A percentile compares a stretch with the other conserved stretches of the same genome.
These are phyloP conservation scores for Trachymyrmex septentrionalis DNA, from an alignment of 1,140 invertebrate species.

Conservation along the genomic window DNA sequence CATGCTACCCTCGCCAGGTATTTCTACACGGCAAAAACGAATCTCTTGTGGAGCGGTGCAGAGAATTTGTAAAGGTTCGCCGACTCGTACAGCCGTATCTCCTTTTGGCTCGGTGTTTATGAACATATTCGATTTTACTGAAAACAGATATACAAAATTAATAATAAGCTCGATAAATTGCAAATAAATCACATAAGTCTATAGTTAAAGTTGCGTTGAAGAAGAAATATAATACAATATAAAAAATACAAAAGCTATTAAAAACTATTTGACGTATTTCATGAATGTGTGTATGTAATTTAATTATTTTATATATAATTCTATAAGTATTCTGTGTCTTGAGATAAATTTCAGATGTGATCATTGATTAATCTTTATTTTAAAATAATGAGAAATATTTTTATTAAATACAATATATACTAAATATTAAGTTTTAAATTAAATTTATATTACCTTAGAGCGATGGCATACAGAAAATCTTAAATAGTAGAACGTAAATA, in stretches of 20 bases:
- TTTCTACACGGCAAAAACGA: constrained; percentile 86
- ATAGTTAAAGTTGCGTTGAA: too few relatives aligned
- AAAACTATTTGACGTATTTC: too few relatives aligned
- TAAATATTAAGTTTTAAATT: neutral
- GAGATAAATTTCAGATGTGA: neutral
- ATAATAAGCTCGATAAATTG: neutral
- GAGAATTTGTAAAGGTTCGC: constrained; percentile 84
- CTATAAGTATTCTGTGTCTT: neutral
- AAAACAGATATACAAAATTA: constrained; percentile 54
- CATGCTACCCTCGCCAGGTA: constrained; percentile 83
- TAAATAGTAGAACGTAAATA: too few relatives aligned
- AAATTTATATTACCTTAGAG: too few relatives aligned
- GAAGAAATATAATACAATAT: too few relatives aligned
- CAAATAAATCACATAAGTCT: neutral
- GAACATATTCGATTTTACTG: constrained; percentile 66
- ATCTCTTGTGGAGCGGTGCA: constrained; percentile 82
- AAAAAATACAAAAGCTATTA: too few relatives aligned
- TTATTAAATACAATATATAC: neutral
- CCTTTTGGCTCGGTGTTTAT: constrained; percentile 81
- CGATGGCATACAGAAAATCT: too few relatives aligned
- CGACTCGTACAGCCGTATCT: constrained; percentile 79
- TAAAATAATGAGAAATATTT: neutral
- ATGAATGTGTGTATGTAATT: too few relatives aligned
- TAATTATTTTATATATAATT: neutral
- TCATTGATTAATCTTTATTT: too few relatives aligned